These are phyloP conservation scores for Cecropterus lyciades DNA, from an alignment of 1,140 invertebrate genomes.

Conservation along the genomic window DNA sequence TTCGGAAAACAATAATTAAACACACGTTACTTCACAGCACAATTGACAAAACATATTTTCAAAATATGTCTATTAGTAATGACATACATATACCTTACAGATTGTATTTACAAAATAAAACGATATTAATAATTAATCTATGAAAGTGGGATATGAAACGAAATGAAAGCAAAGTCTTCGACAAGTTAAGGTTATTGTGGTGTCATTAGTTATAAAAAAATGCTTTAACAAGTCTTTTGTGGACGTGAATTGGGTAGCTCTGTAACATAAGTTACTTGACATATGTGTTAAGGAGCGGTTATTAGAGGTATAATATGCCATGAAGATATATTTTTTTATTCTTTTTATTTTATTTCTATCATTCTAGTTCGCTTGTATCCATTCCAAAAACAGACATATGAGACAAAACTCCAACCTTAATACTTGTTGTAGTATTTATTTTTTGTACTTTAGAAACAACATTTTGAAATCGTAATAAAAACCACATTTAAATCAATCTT, in stretches of 20 bases:
- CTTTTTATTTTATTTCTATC: too few species aligned
- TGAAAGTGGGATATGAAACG: slow-evolving; percentile 60
- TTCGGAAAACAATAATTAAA: slow-evolving; percentile 57
- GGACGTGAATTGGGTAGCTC: too few species aligned
- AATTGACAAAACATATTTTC: slow-evolving; percentile 84
- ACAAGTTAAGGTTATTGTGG: slow-evolving; percentile 29
- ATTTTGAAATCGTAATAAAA: too few species aligned
- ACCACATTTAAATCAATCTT: too few species aligned
- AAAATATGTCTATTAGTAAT: slow-evolving; percentile 82
- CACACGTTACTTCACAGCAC: slow-evolving; percentile 71
- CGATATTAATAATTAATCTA: slow-evolving; percentile 63
- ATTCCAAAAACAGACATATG: too few species aligned
- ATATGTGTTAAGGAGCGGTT: not conserved
- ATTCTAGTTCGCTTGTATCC: too few species aligned
- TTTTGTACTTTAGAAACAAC: too few species aligned
- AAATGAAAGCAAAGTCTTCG: slow-evolving; percentile 38
- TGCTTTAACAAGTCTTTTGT: too few species aligned
- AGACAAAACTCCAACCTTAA: too few species aligned
- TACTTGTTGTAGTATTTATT: too few species aligned
- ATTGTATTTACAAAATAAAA: slow-evolving; percentile 83
- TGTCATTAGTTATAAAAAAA: slow-evolving; percentile 25
- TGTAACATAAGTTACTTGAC: not conserved
- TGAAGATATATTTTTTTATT: too few species aligned
- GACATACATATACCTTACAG: slow-evolving; percentile 79
- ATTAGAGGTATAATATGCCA: too few species aligned